Evolutionary conservation across 2,888 invertebrate species (phyloP), one percentile per base, ranked within the genome.

Genomic region (Eupithecia subfuscata): DNA sequence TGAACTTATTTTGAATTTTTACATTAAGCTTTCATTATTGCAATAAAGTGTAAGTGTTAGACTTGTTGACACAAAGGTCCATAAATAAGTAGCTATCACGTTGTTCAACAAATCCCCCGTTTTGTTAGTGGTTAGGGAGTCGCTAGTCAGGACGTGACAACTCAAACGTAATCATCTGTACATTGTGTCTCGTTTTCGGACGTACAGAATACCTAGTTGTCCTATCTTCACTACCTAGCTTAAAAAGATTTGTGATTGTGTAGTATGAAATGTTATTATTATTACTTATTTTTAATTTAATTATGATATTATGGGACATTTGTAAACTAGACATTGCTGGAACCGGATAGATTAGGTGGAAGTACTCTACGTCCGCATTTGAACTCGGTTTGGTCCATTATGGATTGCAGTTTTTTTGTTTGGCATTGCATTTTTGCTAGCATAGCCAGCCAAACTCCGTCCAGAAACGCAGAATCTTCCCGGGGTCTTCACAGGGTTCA

Each of bases 81-180:
- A n/a, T 4, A 56, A 11, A 60, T 22, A 37, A 65, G 40, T 37
- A 34, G 65, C 22, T 40, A 12, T 40, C 65, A 67, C 22, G 65
- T 40, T 18, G 18, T 18, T 8, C 11, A 37, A 40, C 40, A 67
- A 40, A 40, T 40, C 65, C 11, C 5, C 12, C 22, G 22, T 18
- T 64, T n/a, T n/a, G 65, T 67, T 25, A 34, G 65, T 18, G 65
- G 37, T 65, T 34, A 64, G 64, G 37, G 22, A 40, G 65, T 64
- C 9, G 40, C n/a, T 14, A 11, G 25, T 22, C 25, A 25, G 60
- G 22, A 25, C 65, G 65, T n/a, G 65, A 67, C 40, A 6, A 37
- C 11, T 67, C 65, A 67, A 12, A 22, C 37, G 9, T 7, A 60
- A n/a, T n/a, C 65, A n/a, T 67, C 12, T 37, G 40, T 40, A n/a